phyloP scores from a whole-genome alignment of 2,797 vertebrate species.

The Hydrophis major region DNA sequence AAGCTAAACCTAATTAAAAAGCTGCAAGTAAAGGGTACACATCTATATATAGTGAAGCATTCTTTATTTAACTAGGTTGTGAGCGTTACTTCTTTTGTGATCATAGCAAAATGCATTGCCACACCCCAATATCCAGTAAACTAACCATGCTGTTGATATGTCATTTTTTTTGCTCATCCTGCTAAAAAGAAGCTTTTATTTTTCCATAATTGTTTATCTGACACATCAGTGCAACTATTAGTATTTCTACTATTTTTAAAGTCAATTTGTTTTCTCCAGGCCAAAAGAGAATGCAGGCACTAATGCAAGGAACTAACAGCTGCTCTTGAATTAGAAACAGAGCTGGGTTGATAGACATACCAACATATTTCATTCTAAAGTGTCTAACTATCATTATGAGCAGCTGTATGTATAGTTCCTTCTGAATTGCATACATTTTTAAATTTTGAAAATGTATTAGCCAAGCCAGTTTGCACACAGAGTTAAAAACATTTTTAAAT shows the following conservation, averaged over 20 bases:
- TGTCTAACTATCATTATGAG: not conserved
- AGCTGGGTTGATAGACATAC: not conserved
- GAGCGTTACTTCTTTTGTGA: not conserved
- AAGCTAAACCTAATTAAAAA: not conserved
- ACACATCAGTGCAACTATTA: not conserved
- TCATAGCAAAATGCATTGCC: not conserved
- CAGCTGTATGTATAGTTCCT: not conserved
- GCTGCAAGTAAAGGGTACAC: not conserved
- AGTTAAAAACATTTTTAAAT: not conserved
- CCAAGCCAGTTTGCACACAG: not conserved
- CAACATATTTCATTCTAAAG: not conserved
- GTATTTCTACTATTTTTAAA: not conserved
- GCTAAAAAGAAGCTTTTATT: not conserved
- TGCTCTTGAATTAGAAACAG: not conserved
- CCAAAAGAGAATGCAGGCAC: not conserved
- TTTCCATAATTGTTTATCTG: not conserved
- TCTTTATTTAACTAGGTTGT: not conserved
- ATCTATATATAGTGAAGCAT: not conserved
- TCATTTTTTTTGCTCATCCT: not conserved
- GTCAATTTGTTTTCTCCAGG: not conserved
- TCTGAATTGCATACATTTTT: not conserved
- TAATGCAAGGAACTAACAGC: not conserved
- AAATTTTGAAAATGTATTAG: not conserved
- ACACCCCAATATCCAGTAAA: not conserved
- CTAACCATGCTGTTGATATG: not conserved